phyloP scores from a whole-genome alignment of 2,888 invertebrate genomes.

The Spodoptera picta region DNA sequence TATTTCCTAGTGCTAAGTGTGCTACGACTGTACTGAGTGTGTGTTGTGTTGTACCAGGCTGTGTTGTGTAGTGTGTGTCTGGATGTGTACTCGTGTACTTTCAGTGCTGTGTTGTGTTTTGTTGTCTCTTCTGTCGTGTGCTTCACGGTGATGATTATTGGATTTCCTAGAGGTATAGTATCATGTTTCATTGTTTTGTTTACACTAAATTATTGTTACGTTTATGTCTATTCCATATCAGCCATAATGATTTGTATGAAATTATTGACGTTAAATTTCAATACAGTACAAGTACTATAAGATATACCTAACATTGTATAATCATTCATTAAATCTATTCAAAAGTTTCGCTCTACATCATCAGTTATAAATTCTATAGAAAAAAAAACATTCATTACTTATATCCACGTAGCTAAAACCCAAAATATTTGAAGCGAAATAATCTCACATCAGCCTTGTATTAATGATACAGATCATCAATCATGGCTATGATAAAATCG shows the following conservation, averaged over 20 bases:
- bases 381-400: constrained; percentile 24
- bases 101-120: constrained; percentile 41
- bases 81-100: constrained; percentile 42
- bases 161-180: constrained; percentile 55
- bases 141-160: constrained; percentile 48
- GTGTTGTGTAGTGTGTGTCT: constrained; percentile 28
- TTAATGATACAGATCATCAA: constrained; percentile 52
- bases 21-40: constrained; percentile 18
- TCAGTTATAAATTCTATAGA: not conserved
- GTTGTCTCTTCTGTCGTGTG: constrained; percentile 40
- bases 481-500: constrained; percentile 54
- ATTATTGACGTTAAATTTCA: too few relatives aligned
- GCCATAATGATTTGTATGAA: too few relatives aligned
- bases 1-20: constrained; percentile 9
- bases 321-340: too few relatives aligned
- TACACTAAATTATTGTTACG: not conserved
- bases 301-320: too few relatives aligned
- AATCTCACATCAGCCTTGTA: constrained; percentile 41
- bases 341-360: not conserved
- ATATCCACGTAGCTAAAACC: constrained; percentile 13
- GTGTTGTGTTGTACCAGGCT: constrained; percentile 32
- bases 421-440: constrained; percentile 34
- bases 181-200: constrained; percentile 42
- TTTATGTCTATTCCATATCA: not conserved
- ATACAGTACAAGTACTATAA: too few relatives aligned